Evolutionary conservation across 2,888 invertebrate species (phyloP), one percentile per base, ranked within the genome.

Genomic region (Tethea ocularis): DNA sequence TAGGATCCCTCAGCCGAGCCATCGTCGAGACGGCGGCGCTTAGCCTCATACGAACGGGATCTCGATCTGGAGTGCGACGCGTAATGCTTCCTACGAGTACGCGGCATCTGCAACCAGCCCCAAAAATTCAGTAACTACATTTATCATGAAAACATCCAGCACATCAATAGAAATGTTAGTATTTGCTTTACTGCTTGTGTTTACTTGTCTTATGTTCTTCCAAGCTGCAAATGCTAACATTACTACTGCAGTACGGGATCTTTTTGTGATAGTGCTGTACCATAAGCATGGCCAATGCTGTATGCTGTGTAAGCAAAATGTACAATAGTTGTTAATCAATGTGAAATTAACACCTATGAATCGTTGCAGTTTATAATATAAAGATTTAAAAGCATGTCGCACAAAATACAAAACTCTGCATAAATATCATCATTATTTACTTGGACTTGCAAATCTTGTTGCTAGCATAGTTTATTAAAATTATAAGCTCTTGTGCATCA

Each of bases 71-170:
- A 94, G 68, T 93, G 95, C 41, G 94, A 95, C 56, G 95, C 95
- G 82, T 96, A 96, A 86, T 96, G 96, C 92, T 96, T 96, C 94
- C 97, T 96, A 77, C 96, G 95, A 69, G 96, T 96, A 77, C 96
- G 95, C 82, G 97, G 97, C 97, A 97, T 97, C 97, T 97, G 93
- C n/a, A 77, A 82, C 60, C 58, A 68, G 67, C 58, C 64, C 58
- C 60, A 15, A 61, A 58, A 56, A 62, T 69, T 56, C 60, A 58
- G 53, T 56, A 26, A 36, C 46, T 52, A 33, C 56, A 64, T 51
- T 64, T 36, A 61, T 36, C 52, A 52, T 57, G 38, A 52, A 38
- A 38, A 20, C 62, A 60, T 29, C 52, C 55, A 59, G 46, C 63
- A 59, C 61, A 58, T 61, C 57, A 52, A 70, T 64, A 61, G 65